Conservation (phyloP, 2,113 vertebrate species). For the Pteronura brasiliensis region DNA sequence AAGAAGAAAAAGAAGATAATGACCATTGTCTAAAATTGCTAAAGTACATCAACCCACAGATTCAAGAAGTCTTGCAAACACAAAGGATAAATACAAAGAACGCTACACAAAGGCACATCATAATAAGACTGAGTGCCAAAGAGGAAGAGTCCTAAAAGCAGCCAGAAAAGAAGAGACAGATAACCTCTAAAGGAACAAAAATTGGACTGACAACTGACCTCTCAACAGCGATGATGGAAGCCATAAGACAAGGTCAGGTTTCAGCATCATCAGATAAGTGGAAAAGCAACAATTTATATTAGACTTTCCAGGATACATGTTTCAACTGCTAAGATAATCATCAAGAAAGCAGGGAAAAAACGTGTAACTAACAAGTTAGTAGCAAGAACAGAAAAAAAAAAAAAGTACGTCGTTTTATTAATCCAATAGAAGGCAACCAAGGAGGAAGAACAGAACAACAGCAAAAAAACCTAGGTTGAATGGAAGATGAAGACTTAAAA, state of each 20-base stretch:
- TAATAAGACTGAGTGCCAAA: no score
- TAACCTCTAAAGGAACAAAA: neutral
- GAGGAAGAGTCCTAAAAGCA: neutral
- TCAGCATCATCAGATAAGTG: accelerated
- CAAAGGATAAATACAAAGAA: neutral
- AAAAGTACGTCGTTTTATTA: neutral
- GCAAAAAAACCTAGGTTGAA: neutral
- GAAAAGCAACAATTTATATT: neutral
- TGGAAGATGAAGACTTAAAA: neutral
- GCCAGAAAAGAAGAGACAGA: neutral
- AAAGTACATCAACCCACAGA: neutral
- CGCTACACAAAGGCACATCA: no score
- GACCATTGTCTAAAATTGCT: neutral
- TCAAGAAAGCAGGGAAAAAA: neutral
- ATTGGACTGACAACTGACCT: neutral
- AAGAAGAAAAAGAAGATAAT: no score
- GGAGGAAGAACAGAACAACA: neutral
- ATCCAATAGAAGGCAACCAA: neutral
- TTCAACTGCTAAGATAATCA: neutral
- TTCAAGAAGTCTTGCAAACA: neutral
- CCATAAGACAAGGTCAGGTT: neutral
- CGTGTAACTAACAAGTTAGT: neutral
- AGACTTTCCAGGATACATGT: accelerated
- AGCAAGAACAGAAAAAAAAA: neutral
- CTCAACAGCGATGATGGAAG: neutral